Conservation (phyloP, 1,140 invertebrate genomes). For the Campodea augens region DNA sequence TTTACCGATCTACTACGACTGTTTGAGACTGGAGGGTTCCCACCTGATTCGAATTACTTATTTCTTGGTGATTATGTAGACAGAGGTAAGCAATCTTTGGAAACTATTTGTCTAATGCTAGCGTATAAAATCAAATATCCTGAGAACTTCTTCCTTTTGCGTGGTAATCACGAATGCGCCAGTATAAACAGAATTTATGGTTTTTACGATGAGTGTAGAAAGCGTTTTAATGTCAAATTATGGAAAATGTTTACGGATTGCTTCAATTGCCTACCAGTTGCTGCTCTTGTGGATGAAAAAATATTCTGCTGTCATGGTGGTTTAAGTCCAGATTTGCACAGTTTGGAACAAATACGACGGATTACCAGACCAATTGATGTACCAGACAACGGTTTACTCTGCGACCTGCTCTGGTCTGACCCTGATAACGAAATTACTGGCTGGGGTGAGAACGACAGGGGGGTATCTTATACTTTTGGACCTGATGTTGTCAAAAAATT, state of each 20-base stretch:
- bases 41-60: conserved; percentile 35
- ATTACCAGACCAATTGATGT: conserved; percentile 20
- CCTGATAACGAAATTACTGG: not conserved
- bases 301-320: conserved; percentile 55
- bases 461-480: conserved; percentile 28
- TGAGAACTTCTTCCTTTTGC: conserved; percentile 25
- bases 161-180: conserved; percentile 28
- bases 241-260: conserved; percentile 43
- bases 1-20: conserved; percentile 32
- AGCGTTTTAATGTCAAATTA: conserved; percentile 36
- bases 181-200: conserved; percentile 26
- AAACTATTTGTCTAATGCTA: conserved; percentile 24
- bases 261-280: conserved; percentile 49
- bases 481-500: conserved; percentile 26
- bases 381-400: conserved; percentile 23
- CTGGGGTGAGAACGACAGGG: conserved; percentile 11
- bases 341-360: conserved; percentile 30
- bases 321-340: conserved; percentile 35
- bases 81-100: conserved; percentile 32
- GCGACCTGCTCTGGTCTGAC: conserved; percentile 17
- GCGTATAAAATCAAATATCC: conserved; percentile 11
- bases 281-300: conserved; percentile 52
- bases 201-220: conserved; percentile 23
- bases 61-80: conserved; percentile 46
- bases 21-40: conserved; percentile 34